Percentiles rank a stretch among this genome's conserved stretches.
Conservation (phyloP, 2,113 vertebrate genomes). For the Notothenia coriiceps region DNA sequence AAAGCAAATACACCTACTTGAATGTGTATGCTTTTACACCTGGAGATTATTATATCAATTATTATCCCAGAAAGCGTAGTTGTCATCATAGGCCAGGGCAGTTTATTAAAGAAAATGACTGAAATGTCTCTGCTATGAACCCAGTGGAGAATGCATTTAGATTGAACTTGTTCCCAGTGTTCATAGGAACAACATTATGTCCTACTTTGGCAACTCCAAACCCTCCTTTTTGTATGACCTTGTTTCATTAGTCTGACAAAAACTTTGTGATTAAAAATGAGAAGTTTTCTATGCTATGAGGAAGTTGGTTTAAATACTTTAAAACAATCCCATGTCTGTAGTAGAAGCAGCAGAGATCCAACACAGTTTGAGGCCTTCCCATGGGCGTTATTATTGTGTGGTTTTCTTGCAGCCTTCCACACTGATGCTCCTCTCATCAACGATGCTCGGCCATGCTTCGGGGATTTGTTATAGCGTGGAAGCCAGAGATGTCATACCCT, state of each 20-base stretch:
- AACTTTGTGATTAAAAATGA: conserved; percentile 8
- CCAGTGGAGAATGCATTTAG: neutral
- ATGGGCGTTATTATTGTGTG: conserved; percentile 75
- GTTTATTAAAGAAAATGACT: neutral
- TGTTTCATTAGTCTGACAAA: conserved; percentile 10
- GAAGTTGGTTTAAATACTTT: conserved; percentile 15
- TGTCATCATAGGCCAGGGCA: neutral
- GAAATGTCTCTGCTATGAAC: neutral
- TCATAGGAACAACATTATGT: conserved; percentile 1
- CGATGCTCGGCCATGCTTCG: conserved; percentile 61
- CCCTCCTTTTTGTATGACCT: conserved; percentile 6
- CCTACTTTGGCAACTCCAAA: conserved; percentile 19
- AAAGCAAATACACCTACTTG: neutral
- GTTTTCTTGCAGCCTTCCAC: conserved; percentile 67
- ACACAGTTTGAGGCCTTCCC: conserved; percentile 59
- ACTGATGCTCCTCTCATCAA: conserved; percentile 59
- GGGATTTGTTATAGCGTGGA: conserved; percentile 61
- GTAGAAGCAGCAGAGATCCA: conserved; percentile 32
- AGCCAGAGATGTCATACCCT: conserved; percentile 68
- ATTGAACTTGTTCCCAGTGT: conserved; percentile 6
- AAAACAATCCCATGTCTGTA: conserved; percentile 27
- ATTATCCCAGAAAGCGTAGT: neutral
- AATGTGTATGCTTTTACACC: neutral
- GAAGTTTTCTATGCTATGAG: neutral
- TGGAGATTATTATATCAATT: neutral